Evolutionary conservation across 2,113 vertebrate genomes (phyloP).

Genomic region (Trachemys scripta): DNA sequence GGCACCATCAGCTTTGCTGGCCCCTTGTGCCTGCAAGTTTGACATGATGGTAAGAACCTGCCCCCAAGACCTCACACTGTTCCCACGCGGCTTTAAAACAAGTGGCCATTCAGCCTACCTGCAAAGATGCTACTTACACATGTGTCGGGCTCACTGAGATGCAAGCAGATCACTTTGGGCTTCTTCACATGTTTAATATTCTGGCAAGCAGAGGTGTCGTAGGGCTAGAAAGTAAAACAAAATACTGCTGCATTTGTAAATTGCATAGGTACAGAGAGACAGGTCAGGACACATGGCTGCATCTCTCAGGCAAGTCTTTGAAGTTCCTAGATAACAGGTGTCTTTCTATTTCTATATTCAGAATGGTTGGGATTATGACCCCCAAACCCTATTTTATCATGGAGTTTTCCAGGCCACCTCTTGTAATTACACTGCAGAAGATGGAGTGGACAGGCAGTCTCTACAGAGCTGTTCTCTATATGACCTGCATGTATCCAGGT

Average conservation of each 20-base stretch:
- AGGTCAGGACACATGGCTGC: neutral
- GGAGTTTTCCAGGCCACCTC: too few species aligned
- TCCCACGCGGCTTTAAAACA: accelerated
- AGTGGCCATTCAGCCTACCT: accelerated
- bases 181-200: conserved; percentile 27
- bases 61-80: neutral
- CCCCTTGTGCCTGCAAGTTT: neutral
- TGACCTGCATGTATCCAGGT: neutral
- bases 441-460: neutral
- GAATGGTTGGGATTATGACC: neutral
- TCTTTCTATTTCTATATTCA: neutral
- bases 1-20: accelerated
- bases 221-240: conserved; percentile 54
- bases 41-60: neutral
- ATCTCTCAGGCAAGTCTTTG: neutral
- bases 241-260: accelerated
- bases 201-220: conserved; percentile 56
- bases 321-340: neutral
- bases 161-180: conserved; percentile 72
- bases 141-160: conserved; percentile 49
- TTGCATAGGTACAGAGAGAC: accelerated
- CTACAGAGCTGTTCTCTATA: neutral
- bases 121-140: conserved; percentile 77
- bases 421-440: neutral
- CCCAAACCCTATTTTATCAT: neutral